Percentiles rank a stretch among this genome's conserved stretches.
phyloP scores from a whole-genome alignment of 2,113 vertebrate species.

The Cettia cetti region DNA sequence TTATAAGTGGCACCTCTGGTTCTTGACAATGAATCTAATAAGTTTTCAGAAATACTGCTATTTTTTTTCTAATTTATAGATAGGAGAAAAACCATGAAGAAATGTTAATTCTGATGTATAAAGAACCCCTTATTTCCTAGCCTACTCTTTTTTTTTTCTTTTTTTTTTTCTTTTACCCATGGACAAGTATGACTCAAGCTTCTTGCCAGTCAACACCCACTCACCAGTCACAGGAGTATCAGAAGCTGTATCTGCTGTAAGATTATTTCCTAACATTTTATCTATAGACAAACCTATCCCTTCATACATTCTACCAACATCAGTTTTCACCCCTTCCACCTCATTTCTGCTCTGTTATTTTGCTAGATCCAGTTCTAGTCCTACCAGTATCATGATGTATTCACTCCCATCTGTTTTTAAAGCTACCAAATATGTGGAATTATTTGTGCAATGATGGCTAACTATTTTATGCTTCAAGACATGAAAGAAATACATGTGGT shows the following conservation, averaged over 20 bases:
- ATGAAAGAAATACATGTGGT: not conserved
- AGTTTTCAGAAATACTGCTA: not conserved
- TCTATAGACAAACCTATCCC: not conserved
- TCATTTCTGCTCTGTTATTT: not conserved
- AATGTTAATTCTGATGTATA: not conserved
- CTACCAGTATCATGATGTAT: not conserved
- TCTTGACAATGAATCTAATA: not conserved
- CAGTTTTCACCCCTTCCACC: not conserved
- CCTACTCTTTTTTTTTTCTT: not conserved
- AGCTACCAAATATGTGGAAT: not conserved
- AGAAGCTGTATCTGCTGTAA: slow-evolving; percentile 13
- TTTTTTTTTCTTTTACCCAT: not conserved
- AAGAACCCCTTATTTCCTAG: not conserved
- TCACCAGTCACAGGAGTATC: slow-evolving; percentile 46
- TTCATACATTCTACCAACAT: not conserved
- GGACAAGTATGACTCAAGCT: slow-evolving; percentile 51
- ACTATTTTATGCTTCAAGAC: not conserved
- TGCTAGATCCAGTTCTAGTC: not conserved
- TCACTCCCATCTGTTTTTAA: not conserved
- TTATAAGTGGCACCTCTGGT: not conserved
- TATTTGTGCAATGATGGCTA: not conserved
- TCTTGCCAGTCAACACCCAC: slow-evolving; percentile 57
- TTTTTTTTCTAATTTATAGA: not conserved
- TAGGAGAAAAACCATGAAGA: not conserved
- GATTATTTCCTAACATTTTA: slow-evolving; percentile 19